phyloP scores from a whole-genome alignment of 2,797 vertebrate species.

The Miichthys miiuy region DNA sequence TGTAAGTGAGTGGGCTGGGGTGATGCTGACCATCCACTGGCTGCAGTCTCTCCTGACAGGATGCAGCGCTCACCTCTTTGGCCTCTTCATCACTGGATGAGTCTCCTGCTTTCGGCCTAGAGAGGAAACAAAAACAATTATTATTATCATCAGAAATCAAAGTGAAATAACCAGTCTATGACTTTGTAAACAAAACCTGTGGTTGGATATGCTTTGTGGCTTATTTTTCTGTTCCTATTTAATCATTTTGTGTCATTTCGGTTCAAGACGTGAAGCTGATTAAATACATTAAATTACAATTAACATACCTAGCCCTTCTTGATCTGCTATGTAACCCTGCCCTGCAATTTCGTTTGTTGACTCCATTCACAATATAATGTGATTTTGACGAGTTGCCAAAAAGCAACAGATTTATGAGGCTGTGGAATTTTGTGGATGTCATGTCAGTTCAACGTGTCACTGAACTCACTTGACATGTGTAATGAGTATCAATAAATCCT shows the following conservation, averaged over 20 bases:
- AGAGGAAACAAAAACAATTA: conserved; percentile 1
- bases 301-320: not conserved
- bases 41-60: conserved; percentile 86
- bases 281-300: not conserved
- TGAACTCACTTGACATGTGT: conserved; percentile 17
- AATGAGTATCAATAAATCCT: conserved; percentile 1
- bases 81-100: conserved; percentile 95
- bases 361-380: not conserved
- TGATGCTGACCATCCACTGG: conserved; percentile 78
- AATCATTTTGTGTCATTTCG: not conserved
- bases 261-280: not conserved
- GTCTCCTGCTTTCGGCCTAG: conserved; percentile 88
- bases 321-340: not conserved
- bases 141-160: not conserved
- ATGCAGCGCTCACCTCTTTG: conserved; percentile 89
- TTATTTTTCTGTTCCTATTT: not conserved
- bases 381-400: not conserved
- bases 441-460: conserved; percentile 4
- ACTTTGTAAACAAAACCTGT: not conserved
- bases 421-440: not conserved
- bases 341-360: not conserved
- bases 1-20: conserved; percentile 87
- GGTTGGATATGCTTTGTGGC: not conserved
- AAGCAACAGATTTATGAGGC: not conserved
- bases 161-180: not conserved